A percentile compares a stretch with the other conserved stretches of the same genome.
phyloP scores from a whole-genome alignment of 1,140 invertebrate genomes.

The Drosophila insularis region DNA sequence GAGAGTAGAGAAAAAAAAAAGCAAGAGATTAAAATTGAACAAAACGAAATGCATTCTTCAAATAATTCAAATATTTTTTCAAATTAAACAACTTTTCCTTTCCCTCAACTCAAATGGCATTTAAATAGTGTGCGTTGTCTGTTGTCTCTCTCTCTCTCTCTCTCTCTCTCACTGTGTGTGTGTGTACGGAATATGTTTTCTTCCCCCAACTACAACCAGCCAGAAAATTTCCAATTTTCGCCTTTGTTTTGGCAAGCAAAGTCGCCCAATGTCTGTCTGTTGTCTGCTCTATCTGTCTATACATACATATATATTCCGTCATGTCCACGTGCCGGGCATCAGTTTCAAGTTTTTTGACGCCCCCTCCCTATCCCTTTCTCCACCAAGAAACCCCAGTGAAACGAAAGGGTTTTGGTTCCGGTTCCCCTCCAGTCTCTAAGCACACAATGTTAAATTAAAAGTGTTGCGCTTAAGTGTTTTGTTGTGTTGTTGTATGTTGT shows the following conservation, averaged over 20 bases:
- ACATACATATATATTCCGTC: slow-evolving; percentile 38
- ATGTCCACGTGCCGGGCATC: slow-evolving; percentile 76
- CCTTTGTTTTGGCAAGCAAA: slow-evolving; percentile 27
- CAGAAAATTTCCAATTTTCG: slow-evolving; percentile 24
- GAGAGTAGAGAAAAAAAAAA: background rate
- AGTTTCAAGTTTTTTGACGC: slow-evolving; percentile 63
- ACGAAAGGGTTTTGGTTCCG: slow-evolving; percentile 27
- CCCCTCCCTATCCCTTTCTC: background rate
- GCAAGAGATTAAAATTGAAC: slow-evolving; percentile 52
- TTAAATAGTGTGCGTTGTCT: slow-evolving; percentile 58
- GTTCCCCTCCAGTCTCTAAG: slow-evolving; percentile 24
- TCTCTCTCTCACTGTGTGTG: background rate
- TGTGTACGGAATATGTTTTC: slow-evolving; percentile 13
- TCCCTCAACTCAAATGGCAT: slow-evolving; percentile 55
- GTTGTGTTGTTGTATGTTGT: slow-evolving; percentile 54
- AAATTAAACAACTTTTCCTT: slow-evolving; percentile 66
- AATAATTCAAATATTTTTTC: slow-evolving; percentile 69
- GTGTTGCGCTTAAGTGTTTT: slow-evolving; percentile 77
- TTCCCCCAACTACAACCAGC: background rate
- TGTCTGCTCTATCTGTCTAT: slow-evolving; percentile 34
- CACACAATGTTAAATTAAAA: slow-evolving; percentile 65
- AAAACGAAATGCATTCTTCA: slow-evolving; percentile 56
- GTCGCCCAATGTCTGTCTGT: slow-evolving; percentile 10
- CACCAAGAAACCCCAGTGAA: background rate
- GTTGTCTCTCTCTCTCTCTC: background rate